Base-by-base conservation (phyloP, 2,113 vertebrate genomes). In the Centropristis striata region DNA sequence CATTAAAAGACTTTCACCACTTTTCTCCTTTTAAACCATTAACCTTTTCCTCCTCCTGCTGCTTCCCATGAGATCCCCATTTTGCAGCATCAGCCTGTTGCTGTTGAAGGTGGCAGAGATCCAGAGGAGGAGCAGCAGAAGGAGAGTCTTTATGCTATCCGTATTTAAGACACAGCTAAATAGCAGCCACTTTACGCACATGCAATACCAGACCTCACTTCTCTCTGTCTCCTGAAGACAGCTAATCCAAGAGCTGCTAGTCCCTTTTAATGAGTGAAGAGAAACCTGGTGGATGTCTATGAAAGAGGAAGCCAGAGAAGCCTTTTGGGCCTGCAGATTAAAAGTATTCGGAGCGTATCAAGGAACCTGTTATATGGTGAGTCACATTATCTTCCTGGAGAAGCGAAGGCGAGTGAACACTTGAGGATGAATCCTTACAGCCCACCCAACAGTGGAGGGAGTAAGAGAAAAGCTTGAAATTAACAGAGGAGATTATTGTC, bases 311-410 rank as follows among this genome's bases (percentile, higher is more conserved):
- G 63, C 46, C 55, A 32, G 28, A 51, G 75, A 68, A 80, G 69
- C 72, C 80, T 84, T 80, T 71, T 71, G 68, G 75, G 72, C 58
- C 59, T 28, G 18, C 37, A 83, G 85, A 92, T 90, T 63, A 91
- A 91, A 91, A 67, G 86, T 71, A 51, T 78, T 86, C 70, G 44
- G 47, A 71, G 67, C 49, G 7, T 41, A 77, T 75, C 53, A 77
- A 60, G 77, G 64, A 91, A 90, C 64, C 79, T 67, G 80, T 83
- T 85, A 72, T 53, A 70, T 55, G 72, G 81, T 85, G 87, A 86
- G 59, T 90, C 87, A 87, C 66, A 61, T 85, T 75, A 75, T 55
- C 90, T 78, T n/a, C 57, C 23, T 44, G 70, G 53, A 23, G 27
- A 66, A 59, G 63, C 2, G 7, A 67, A 75, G 50, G 58, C 20